A percentile compares a stretch with the other conserved stretches of the same genome.
These are phyloP conservation scores for Orthosia gothica DNA, from an alignment of 2,888 invertebrate genomes.

Conservation along the genomic window DNA sequence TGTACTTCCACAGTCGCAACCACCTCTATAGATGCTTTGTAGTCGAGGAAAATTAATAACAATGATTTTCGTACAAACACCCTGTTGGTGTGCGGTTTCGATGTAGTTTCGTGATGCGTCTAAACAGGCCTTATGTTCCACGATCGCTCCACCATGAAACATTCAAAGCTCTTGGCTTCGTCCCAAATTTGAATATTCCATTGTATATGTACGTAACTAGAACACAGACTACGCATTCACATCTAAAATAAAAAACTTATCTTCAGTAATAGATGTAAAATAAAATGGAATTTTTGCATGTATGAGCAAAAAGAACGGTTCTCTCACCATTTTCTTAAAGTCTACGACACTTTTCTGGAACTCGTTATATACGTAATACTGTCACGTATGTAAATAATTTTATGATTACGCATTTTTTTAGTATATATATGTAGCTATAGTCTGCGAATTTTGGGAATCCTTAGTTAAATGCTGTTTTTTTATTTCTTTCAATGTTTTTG, in stretches of 20 bases:
- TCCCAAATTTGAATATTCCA: slow-evolving; percentile 65
- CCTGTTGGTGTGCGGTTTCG: too few species aligned
- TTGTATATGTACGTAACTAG: slow-evolving; percentile 58
- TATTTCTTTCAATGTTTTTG: background rate
- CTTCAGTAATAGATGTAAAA: slow-evolving; percentile 56
- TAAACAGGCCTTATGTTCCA: slow-evolving; percentile 35
- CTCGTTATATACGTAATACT: slow-evolving; percentile 41
- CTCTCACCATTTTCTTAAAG: slow-evolving; percentile 40
- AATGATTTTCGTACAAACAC: too few species aligned
- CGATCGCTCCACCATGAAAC: slow-evolving; percentile 47
- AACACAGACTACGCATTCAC: slow-evolving; percentile 51
- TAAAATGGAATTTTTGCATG: slow-evolving; percentile 56
- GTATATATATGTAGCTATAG: too few species aligned
- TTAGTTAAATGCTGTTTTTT: slow-evolving; percentile 17
- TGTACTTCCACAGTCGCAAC: too few species aligned
- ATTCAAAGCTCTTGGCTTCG: slow-evolving; percentile 55
- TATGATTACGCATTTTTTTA: slow-evolving; percentile 42
- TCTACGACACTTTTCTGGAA: slow-evolving; percentile 51
- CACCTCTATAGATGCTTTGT: too few species aligned
- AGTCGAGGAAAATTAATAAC: too few species aligned
- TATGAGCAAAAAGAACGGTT: slow-evolving; percentile 24
- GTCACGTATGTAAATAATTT: slow-evolving; percentile 51
- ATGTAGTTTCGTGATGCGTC: too few species aligned
- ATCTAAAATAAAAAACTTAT: slow-evolving; percentile 61
- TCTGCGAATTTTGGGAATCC: slow-evolving; percentile 28